phyloP scores from a whole-genome alignment of 2,888 invertebrate genomes.

The Ecdyonurus torrentis region DNA sequence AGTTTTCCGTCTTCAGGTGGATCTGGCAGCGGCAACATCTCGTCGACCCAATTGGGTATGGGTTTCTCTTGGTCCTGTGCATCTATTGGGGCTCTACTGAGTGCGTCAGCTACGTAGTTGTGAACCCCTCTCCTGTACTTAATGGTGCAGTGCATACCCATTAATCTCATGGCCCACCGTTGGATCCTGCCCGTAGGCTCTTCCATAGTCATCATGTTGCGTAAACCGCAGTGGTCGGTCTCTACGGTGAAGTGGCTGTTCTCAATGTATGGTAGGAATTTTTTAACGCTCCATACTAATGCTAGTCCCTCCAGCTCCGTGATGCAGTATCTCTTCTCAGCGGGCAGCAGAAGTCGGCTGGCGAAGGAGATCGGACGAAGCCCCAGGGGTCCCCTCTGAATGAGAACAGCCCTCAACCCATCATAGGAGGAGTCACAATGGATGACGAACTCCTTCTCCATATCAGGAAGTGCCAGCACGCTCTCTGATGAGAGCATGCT shows the following conservation, averaged over 20 bases:
- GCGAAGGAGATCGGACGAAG: not conserved
- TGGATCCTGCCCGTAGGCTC: not conserved
- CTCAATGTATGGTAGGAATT: not conserved
- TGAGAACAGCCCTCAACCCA: not conserved
- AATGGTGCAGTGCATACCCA: conserved; percentile 3
- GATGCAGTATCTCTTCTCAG: not conserved
- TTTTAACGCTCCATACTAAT: not conserved
- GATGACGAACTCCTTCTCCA: not conserved
- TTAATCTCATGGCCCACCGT: not conserved
- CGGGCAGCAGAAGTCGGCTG: not conserved
- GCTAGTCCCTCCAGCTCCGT: not conserved
- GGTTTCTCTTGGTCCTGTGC: no score
- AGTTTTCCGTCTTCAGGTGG: no score
- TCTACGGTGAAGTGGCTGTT: not conserved
- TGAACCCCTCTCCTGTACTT: not conserved
- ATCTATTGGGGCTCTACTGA: not conserved
- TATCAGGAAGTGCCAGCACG: not conserved
- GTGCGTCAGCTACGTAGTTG: conserved; percentile 1
- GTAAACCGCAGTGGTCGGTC: no score
- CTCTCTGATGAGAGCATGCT: not conserved
- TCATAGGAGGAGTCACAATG: not conserved
- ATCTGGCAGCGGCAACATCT: no score
- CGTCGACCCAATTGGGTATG: no score
- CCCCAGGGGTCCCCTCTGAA: not conserved
- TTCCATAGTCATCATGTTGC: not conserved